Conservation (phyloP, 2,113 vertebrate species). For the Vulpes ferrilata region DNA sequence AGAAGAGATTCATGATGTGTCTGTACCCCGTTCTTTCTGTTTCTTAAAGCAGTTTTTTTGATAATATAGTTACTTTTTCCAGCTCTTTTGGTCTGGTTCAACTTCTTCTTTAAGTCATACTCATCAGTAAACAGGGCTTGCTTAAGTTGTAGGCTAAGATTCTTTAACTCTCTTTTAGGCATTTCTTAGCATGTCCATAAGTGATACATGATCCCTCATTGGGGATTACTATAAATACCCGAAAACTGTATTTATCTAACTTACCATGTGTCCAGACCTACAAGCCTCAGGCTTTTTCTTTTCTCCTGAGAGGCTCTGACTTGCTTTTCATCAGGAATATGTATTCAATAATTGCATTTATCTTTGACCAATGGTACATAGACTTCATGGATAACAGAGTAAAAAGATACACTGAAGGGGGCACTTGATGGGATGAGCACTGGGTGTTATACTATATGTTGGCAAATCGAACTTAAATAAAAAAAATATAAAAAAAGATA, state of each 20-base stretch:
- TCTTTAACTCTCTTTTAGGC: constrained; percentile 1
- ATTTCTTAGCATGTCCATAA: constrained; percentile 27
- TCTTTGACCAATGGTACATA: constrained; percentile 19
- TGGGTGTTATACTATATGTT: too few species aligned
- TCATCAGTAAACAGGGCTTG: constrained; percentile 13
- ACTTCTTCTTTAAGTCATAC: background rate
- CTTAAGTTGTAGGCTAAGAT: constrained; percentile 16
- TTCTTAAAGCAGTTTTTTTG: background rate
- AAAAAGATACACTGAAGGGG: background rate
- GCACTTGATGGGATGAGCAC: too few species aligned
- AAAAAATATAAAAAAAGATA: background rate
- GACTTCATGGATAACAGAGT: background rate
- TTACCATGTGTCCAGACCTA: background rate
- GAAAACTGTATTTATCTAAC: constrained; percentile 23
- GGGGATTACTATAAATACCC: background rate
- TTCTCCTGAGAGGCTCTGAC: constrained; percentile 40
- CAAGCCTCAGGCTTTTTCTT: background rate
- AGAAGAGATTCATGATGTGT: background rate
- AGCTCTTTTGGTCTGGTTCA: background rate
- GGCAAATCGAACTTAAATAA: too few species aligned
- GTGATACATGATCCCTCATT: background rate
- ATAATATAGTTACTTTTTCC: background rate
- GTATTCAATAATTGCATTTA: constrained; percentile 25
- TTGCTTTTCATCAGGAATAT: background rate
- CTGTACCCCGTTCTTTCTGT: background rate